Percentiles rank a stretch among this genome's conserved stretches.
phyloP scores from a whole-genome alignment of 2,113 vertebrate species.

The Coregonus clupeaformis region DNA sequence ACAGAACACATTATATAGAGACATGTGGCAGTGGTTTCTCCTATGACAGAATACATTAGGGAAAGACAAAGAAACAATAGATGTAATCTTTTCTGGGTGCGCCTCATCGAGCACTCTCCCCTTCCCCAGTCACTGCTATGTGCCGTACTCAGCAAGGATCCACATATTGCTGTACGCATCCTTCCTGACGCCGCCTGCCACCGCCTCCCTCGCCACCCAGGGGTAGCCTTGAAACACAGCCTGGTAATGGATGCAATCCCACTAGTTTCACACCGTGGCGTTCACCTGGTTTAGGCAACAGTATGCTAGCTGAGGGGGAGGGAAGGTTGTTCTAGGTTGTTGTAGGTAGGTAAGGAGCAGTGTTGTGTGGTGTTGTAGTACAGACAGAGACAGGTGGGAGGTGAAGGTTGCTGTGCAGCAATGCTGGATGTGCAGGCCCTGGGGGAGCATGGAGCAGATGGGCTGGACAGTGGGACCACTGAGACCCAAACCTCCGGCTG shows the following conservation, averaged over 20 bases:
- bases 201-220: conserved; percentile 11
- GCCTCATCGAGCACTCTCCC: conserved; percentile 65
- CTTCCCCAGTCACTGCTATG: conserved; percentile 55
- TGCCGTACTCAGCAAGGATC: conserved; percentile 70
- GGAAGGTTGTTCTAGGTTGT: conserved; percentile 5
- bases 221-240: conserved; percentile 62
- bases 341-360: conserved; percentile 9
- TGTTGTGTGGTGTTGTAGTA: conserved; percentile 40
- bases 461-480: conserved; percentile 35
- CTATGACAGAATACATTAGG: conserved; percentile 72
- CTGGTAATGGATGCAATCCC: conserved; percentile 67
- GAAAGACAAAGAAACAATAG: conserved; percentile 70
- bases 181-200: conserved; percentile 52
- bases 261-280: conserved; percentile 60
- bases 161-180: conserved; percentile 68
- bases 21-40: conserved; percentile 55
- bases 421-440: conserved; percentile 25
- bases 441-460: conserved; percentile 53
- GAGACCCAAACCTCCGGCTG: conserved; percentile 45
- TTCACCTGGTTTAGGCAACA: conserved; percentile 56
- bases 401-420: conserved; percentile 51
- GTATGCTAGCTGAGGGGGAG: conserved; percentile 42
- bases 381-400: conserved; percentile 37
- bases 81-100: conserved; percentile 71
- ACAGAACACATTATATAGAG: conserved; percentile 67